phyloP scores from a whole-genome alignment of 2,888 invertebrate genomes.

The Drosophila barbarae region DNA sequence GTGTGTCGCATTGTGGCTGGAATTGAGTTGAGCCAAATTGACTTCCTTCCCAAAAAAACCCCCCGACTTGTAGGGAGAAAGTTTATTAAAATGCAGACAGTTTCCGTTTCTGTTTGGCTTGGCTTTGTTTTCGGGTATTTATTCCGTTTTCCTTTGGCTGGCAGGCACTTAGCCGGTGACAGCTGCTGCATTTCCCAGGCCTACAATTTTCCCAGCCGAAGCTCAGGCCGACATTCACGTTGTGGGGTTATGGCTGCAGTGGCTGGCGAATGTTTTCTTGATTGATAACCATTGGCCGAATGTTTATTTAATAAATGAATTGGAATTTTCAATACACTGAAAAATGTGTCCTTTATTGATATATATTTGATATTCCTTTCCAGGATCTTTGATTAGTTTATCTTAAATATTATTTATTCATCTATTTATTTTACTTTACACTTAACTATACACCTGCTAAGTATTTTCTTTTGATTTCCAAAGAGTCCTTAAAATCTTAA shows the following conservation, averaged over 20 bases:
- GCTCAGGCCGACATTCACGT: slow-evolving; percentile 48
- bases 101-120: slow-evolving; percentile 18
- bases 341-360: neutral
- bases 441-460: neutral
- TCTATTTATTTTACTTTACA: neutral
- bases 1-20: slow-evolving; percentile 42
- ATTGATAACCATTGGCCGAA: slow-evolving; percentile 62
- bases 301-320: slow-evolving; percentile 66
- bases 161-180: slow-evolving; percentile 60
- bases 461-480: slow-evolving; percentile 44
- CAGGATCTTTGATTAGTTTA: no score
- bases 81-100: slow-evolving; percentile 65
- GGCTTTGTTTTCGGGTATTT: slow-evolving; percentile 27
- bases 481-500: neutral
- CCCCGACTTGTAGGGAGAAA: slow-evolving; percentile 12
- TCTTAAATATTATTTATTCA: neutral
- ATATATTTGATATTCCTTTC: neutral
- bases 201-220: slow-evolving; percentile 44
- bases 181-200: slow-evolving; percentile 66
- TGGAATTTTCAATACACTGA: slow-evolving; percentile 31
- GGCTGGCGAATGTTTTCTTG: slow-evolving; percentile 58
- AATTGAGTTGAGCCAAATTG: slow-evolving; percentile 70
- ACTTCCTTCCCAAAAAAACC: slow-evolving; percentile 46
- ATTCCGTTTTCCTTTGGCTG: slow-evolving; percentile 35
- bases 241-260: slow-evolving; percentile 35